These are phyloP conservation scores for Beris chalybata DNA, from an alignment of 2,888 invertebrate genomes.

Conservation along the genomic window DNA sequence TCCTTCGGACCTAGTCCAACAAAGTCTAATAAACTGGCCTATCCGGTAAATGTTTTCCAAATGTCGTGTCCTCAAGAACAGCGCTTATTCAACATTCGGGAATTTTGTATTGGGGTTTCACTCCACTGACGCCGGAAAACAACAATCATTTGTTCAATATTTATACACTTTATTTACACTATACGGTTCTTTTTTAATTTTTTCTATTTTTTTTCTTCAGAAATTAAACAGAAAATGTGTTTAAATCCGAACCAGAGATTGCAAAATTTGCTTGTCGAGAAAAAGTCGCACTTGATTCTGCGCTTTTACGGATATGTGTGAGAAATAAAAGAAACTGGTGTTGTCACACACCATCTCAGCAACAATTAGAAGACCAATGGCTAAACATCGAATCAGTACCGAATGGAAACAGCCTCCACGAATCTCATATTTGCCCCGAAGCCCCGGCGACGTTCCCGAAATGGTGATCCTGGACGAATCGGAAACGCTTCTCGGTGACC, in stretches of 20 bases:
- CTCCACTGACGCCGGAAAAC: no score
- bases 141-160: no score
- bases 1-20: no score
- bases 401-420: slow-evolving; percentile 40
- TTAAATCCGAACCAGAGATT: slow-evolving; percentile 7
- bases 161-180: no score
- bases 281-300: neutral
- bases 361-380: slow-evolving; percentile 23
- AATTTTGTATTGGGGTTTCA: no score
- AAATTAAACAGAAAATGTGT: slow-evolving; percentile 25
- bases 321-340: no score
- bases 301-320: no score
- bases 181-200: neutral
- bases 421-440: slow-evolving; percentile 37
- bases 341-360: no score
- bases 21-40: no score
- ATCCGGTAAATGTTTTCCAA: no score
- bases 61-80: no score
- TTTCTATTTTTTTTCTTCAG: slow-evolving; percentile 16
- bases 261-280: neutral
- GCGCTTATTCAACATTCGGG: no score
- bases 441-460: slow-evolving; percentile 34
- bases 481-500: slow-evolving; percentile 37
- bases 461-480: slow-evolving; percentile 40
- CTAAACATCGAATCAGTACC: slow-evolving; percentile 39